Evolutionary conservation across 2,888 invertebrate genomes (phyloP), one percentile per base, ranked within the genome.

Genomic region (Drosophila greeni): DNA sequence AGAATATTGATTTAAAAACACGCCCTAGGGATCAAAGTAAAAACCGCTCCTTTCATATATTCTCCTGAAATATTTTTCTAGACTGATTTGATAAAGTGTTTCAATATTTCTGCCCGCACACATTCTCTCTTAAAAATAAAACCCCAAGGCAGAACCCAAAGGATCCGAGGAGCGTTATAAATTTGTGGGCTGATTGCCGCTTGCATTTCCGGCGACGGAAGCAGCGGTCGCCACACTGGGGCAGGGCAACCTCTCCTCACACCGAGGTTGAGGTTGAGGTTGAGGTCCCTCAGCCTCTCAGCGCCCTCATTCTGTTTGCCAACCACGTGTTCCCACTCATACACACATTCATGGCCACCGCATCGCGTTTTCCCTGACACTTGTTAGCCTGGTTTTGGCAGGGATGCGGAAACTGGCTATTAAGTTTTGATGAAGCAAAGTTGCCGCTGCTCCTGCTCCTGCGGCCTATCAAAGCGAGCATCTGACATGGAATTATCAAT

Each of bases 391-490:
- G 52, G 45, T 51, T 54, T 54, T 54, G 64, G 64, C 61, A 61
- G 61, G 61, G 71, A 49, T 52, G 67, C 74, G 78, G 78, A 81
- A 81, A 81, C 72, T 67, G 73, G 66, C 74, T 70, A 75, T 80
- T 75, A 81, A 82, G 77, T 82, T 82, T 80, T 80, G 73, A 80
- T 75, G 67, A 79, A 66, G 62, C 71, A 69, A 66, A 65, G 56
- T 65, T 66, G 45, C 45, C 20, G 29, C 29, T 43, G 16, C 42
- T 26, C 3, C 12, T 26, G 43, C 43, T 43, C 16, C 45, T 45
- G 66, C 51, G 55, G 56, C 56, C 64, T 40, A 65, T 65, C 53
- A 62, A 65, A 62, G 34, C 56, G 59, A 56, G 8, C 45, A 62
- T 51, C 37, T 51, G 60, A 59, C 62, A 60, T 60, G 62, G 31